These are phyloP conservation scores for Tragelaphus imberbis DNA, from an alignment of 2,113 vertebrate genomes.

Conservation along the genomic window DNA sequence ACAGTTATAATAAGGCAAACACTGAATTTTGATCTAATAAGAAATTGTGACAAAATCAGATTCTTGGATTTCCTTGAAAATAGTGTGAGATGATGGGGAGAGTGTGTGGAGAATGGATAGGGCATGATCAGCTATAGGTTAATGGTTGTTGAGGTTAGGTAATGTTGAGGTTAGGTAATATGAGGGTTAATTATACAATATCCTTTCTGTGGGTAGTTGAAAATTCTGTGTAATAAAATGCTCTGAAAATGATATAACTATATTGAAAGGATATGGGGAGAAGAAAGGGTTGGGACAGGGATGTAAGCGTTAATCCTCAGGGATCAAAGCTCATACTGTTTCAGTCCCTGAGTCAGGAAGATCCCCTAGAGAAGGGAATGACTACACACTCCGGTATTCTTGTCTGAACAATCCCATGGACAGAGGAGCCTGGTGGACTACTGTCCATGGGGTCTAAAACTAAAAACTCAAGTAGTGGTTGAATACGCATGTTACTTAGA, in stretches of 20 bases:
- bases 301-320: not conserved
- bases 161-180: not conserved
- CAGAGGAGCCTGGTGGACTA: not conserved
- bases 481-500: not conserved
- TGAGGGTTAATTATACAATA: not conserved
- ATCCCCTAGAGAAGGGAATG: not conserved
- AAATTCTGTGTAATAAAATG: not conserved
- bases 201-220: not conserved
- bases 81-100: not conserved
- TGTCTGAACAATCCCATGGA: not conserved
- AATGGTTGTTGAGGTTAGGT: not conserved
- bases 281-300: not conserved
- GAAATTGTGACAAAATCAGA: not conserved
- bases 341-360: not conserved
- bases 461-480: not conserved
- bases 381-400: not conserved
- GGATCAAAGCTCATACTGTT: not conserved
- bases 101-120: not conserved
- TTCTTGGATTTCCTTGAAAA: not conserved
- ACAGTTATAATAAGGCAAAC: not conserved
- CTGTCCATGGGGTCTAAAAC: not conserved
- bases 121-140: not conserved
- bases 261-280: not conserved
- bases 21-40: not conserved
- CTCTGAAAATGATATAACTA: not conserved